phyloP scores from a whole-genome alignment of 2,797 vertebrate genomes.

The Phrynocephalus guinanensis region DNA sequence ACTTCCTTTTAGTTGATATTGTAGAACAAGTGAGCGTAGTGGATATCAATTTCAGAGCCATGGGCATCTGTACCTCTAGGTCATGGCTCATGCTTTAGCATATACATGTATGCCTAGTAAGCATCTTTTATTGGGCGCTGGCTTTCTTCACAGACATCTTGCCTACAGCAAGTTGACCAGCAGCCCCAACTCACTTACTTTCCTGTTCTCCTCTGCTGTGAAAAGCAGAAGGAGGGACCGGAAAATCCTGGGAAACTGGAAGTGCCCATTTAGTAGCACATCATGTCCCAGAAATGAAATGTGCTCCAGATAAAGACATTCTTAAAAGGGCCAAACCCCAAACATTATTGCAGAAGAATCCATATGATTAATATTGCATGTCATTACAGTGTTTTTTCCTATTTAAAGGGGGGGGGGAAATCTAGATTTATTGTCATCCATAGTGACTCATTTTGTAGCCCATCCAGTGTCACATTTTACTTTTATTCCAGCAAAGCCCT shows the following conservation, averaged over 20 bases:
- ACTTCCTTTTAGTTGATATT: too few species aligned
- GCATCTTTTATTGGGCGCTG: background rate
- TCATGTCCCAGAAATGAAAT: background rate
- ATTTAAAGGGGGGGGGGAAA: background rate
- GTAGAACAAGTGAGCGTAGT: background rate
- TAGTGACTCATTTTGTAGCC: background rate
- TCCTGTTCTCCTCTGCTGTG: background rate
- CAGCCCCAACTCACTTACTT: background rate
- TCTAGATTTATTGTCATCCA: background rate
- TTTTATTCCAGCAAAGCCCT: background rate
- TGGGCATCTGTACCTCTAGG: too few species aligned
- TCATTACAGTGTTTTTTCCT: background rate
- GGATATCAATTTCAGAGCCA: background rate
- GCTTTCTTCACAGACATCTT: background rate
- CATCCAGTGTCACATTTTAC: background rate
- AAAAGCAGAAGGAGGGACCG: background rate
- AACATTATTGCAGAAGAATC: background rate
- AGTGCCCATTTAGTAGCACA: background rate
- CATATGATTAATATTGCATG: background rate
- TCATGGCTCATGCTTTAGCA: background rate
- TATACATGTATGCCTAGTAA: background rate
- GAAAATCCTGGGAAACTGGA: background rate
- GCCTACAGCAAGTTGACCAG: background rate
- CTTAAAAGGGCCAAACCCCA: background rate
- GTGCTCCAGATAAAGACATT: background rate